phyloP scores from a whole-genome alignment of 2,113 vertebrate genomes.

The Pantherophis guttatus region DNA sequence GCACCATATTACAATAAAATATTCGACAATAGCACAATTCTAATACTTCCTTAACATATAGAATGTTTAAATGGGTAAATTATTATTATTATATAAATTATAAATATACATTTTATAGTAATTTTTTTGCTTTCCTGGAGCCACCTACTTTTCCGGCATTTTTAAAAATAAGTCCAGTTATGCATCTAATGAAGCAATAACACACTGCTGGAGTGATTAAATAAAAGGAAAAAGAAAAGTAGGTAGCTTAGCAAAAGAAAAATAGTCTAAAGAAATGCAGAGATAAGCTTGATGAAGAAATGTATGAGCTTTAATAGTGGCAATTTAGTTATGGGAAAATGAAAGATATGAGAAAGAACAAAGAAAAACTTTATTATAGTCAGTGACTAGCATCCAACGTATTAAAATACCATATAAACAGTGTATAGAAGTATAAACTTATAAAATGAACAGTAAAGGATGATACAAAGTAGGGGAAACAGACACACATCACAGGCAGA shows the following conservation, averaged over 20 bases:
- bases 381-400: not conserved
- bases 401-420: not conserved
- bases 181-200: not conserved
- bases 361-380: not conserved
- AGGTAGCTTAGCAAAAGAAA: not conserved
- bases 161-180: not conserved
- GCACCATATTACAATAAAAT: not conserved
- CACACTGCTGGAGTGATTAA: not conserved
- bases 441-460: not conserved
- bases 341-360: not conserved
- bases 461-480: not conserved
- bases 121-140: not conserved
- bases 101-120: not conserved
- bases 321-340: not conserved
- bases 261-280: not conserved
- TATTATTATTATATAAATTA: not conserved
- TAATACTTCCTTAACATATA: not conserved
- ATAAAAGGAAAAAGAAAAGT: not conserved
- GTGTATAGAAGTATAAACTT: not conserved
- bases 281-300: not conserved
- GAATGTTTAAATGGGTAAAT: not conserved
- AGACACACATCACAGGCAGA: not conserved
- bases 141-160: not conserved
- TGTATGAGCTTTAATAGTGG: not conserved
- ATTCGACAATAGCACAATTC: not conserved